Evolutionary conservation across 2,113 vertebrate species (phyloP).

Genomic region (Elephas maximus): DNA sequence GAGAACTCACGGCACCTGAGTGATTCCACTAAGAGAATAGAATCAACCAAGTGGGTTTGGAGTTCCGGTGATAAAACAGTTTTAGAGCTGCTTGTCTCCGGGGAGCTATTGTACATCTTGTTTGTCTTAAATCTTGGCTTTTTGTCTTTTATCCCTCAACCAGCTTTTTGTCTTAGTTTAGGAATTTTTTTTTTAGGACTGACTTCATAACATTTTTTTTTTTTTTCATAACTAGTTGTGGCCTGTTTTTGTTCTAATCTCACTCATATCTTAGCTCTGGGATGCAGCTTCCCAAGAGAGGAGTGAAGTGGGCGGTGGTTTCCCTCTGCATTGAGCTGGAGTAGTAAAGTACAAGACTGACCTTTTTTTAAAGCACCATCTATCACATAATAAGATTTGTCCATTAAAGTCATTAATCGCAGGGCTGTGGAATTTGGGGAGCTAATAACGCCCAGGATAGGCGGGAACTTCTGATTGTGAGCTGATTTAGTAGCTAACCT

Average conservation of each 20-base stretch:
- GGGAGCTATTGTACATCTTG: not conserved
- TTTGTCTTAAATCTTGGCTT: not conserved
- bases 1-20: not conserved
- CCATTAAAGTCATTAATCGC: slow-evolving; percentile 62
- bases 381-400: slow-evolving; percentile 59
- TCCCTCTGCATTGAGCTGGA: not conserved
- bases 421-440: not conserved
- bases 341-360: not conserved
- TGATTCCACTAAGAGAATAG: not conserved
- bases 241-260: not conserved
- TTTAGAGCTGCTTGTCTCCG: not conserved
- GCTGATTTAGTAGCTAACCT: slow-evolving; percentile 7
- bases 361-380: not conserved
- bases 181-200: not conserved
- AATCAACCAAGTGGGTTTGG: not conserved
- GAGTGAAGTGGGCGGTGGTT: not conserved
- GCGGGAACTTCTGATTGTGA: slow-evolving; percentile 16
- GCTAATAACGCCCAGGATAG: slow-evolving; percentile 55
- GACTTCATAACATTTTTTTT: not conserved
- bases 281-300: not conserved
- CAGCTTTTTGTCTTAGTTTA: not conserved
- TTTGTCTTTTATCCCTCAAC: not conserved
- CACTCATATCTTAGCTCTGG: not conserved
- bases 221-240: not conserved
- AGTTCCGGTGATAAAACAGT: not conserved